Evolutionary conservation across 1,140 invertebrate genomes (phyloP).

Genomic region (Aphaenogaster rudis): DNA sequence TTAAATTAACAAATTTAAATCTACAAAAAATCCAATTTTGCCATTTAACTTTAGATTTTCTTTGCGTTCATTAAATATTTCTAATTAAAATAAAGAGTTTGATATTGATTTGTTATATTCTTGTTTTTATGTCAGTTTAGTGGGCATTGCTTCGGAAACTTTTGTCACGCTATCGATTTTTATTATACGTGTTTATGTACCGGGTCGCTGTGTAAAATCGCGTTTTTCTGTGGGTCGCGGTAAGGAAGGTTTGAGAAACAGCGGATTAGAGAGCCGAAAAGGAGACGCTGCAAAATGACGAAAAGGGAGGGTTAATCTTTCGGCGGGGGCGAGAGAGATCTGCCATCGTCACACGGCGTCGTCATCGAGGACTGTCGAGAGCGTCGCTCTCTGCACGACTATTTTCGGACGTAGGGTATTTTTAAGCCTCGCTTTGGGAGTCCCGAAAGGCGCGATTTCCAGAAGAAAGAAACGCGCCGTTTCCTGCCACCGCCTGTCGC

Average conservation of each 20-base stretch:
- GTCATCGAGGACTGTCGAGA: conserved; percentile 66
- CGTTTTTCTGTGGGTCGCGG: conserved; percentile 18
- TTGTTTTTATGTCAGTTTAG: not conserved
- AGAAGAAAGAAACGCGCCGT: conserved; percentile 68
- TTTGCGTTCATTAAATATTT: not conserved
- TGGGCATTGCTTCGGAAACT: not conserved
- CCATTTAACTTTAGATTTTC: not conserved
- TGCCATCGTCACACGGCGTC: conserved; percentile 45
- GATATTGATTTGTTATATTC: not conserved
- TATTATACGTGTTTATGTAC: not conserved
- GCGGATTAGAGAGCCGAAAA: conserved; percentile 6
- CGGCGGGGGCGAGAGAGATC: conserved; percentile 28
- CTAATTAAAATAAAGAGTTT: not conserved
- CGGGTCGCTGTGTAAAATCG: not conserved
- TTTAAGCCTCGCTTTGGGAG: conserved; percentile 77
- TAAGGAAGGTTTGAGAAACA: conserved; percentile 22
- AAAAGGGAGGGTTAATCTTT: conserved; percentile 48
- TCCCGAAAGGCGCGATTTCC: conserved; percentile 70
- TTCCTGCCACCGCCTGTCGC: conserved; percentile 59
- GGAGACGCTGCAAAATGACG: conserved; percentile 21
- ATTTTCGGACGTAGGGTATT: conserved; percentile 81
- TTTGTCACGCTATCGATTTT: conserved; percentile 13
- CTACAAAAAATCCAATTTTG: not conserved
- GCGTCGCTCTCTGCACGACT: conserved; percentile 71
- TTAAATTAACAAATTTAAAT: not conserved